Conservation (phyloP, 2,113 vertebrate genomes). For the Campylorhamphus procurvoides region DNA sequence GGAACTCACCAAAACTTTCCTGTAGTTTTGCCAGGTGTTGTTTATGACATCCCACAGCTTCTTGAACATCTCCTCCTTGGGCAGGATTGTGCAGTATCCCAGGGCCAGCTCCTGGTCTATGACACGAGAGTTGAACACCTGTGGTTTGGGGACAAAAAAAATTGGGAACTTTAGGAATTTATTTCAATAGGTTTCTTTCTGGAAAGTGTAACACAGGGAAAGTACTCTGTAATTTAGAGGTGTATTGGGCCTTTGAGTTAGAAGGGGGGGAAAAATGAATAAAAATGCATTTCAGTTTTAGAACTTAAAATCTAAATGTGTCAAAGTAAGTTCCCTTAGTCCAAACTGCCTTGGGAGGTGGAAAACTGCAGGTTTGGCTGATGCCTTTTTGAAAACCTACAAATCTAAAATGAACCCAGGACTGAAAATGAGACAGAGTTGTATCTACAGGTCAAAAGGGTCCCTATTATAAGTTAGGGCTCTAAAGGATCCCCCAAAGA, state of each 20-base stretch:
- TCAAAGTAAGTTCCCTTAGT: neutral
- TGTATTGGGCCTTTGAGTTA: neutral
- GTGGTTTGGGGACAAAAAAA: neutral
- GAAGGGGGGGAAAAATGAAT: rapidly evolving
- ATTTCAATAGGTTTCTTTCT: neutral
- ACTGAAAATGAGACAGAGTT: neutral
- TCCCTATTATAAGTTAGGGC: neutral
- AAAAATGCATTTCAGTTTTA: neutral
- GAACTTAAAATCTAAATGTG: neutral
- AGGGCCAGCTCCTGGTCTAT: constrained; percentile 89
- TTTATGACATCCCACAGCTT: constrained; percentile 93
- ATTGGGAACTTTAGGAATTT: neutral
- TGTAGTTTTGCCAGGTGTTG: constrained; percentile 92
- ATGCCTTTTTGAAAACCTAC: neutral
- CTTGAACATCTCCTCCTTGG: constrained; percentile 81
- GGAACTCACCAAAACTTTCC: constrained; percentile 86
- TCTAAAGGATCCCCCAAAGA: neutral
- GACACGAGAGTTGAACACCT: constrained; percentile 91
- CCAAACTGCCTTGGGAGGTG: neutral
- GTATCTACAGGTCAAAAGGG: neutral
- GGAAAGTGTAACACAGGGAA: neutral
- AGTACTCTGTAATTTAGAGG: neutral
- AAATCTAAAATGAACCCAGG: neutral
- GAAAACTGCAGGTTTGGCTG: neutral
- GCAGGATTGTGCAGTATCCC: constrained; percentile 88